phyloP scores from a whole-genome alignment of 1,140 invertebrate genomes.

The Trichoplusia ni region DNA sequence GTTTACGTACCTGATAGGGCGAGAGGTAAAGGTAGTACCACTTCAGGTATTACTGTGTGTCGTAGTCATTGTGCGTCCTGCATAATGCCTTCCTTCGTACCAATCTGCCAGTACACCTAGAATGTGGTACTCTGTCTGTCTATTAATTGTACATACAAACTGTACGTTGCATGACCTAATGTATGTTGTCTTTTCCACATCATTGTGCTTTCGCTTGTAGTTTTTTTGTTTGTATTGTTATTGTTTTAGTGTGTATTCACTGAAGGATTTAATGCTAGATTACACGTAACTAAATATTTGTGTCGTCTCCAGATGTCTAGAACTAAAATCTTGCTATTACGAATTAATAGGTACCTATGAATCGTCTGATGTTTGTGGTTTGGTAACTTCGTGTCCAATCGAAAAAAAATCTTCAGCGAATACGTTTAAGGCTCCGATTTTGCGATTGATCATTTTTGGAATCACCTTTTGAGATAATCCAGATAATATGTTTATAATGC shows the following conservation, averaged over 20 bases:
- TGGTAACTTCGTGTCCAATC: too few species aligned
- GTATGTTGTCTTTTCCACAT: conserved; percentile 34
- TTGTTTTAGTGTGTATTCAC: neutral
- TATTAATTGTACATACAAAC: conserved; percentile 31
- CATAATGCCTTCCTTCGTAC: conserved; percentile 76
- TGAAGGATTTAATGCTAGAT: neutral
- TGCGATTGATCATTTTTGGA: too few species aligned
- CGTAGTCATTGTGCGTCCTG: conserved; percentile 79
- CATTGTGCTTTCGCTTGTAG: conserved; percentile 49
- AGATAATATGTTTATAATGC: too few species aligned
- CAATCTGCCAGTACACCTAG: conserved; percentile 74
- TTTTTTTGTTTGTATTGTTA: conserved; percentile 10
- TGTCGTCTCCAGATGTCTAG: too few species aligned
- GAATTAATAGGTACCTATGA: too few species aligned
- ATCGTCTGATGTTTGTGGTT: too few species aligned
- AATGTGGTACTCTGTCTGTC: conserved; percentile 72
- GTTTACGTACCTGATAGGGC: conserved; percentile 98
- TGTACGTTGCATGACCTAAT: conserved; percentile 18
- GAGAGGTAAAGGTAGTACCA: conserved; percentile 87
- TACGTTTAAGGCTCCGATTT: too few species aligned
- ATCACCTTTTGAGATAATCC: too few species aligned
- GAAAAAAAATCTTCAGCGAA: too few species aligned
- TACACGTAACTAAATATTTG: neutral
- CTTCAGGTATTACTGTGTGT: conserved; percentile 80
- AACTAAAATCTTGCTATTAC: too few species aligned